Conservation (phyloP, 2,113 vertebrate species). For the Callospermophilus lateralis region DNA sequence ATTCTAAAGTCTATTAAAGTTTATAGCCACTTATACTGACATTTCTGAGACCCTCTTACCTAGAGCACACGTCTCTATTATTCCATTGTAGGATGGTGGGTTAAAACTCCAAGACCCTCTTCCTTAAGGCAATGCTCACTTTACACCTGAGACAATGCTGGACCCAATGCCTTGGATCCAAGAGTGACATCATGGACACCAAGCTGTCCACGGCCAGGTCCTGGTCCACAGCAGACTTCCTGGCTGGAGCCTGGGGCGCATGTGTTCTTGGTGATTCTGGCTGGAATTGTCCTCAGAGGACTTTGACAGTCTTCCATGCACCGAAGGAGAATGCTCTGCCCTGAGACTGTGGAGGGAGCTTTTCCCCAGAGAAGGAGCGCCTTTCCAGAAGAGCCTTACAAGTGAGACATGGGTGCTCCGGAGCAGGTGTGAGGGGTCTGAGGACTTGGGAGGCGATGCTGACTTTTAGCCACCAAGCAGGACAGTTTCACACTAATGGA, state of each 20-base stretch:
- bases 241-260: background rate
- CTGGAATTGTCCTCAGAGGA: background rate
- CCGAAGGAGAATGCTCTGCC: background rate
- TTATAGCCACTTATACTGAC: constrained; percentile 63
- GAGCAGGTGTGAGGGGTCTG: background rate
- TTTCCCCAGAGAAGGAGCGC: background rate
- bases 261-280: background rate
- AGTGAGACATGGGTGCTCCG: background rate
- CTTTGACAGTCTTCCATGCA: background rate
- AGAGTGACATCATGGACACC: background rate
- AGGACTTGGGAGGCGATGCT: background rate
- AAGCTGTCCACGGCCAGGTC: background rate
- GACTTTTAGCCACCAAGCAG: background rate
- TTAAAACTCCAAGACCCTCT: constrained; percentile 36
- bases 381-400: constrained; percentile 10
- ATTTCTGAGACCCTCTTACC: constrained; percentile 45
- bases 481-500: background rate
- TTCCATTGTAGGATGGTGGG: background rate
- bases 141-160: background rate
- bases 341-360: background rate
- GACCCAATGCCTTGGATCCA: background rate
- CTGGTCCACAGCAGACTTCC: background rate
- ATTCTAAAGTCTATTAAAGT: constrained; percentile 71
- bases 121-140: background rate
- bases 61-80: constrained; percentile 46